Percentiles rank a stretch among this genome's conserved stretches.
Conservation (phyloP, 1,140 invertebrate species). For the Phenacoccus solenopsis region DNA sequence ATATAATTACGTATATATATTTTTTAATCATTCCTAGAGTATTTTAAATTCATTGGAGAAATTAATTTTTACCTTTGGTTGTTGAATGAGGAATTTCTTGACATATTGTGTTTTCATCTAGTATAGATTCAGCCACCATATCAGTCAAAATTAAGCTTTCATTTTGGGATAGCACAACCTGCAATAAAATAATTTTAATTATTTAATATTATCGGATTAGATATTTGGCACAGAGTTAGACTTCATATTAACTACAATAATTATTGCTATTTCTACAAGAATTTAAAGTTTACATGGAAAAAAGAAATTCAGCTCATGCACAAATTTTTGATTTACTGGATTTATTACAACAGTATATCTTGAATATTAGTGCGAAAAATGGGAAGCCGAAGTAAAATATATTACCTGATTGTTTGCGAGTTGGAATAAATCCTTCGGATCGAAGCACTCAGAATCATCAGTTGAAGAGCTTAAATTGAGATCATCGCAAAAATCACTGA, state of each 20-base stretch:
- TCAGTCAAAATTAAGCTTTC: neutral
- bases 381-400: no score
- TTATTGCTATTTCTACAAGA: no score
- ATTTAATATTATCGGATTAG: no score
- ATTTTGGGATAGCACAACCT: neutral
- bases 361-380: no score
- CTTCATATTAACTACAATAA: no score
- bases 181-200: no score
- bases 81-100: neutral
- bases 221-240: no score
- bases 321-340: no score
- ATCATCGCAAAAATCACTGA: neutral
- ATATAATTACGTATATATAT: neutral
- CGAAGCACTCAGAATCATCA: neutral
- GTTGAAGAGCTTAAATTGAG: neutral
- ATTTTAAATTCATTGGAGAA: neutral
- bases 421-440: neutral
- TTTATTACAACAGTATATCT: no score
- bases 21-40: neutral
- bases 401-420: neutral
- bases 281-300: no score
- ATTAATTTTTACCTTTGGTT: constrained; percentile 6
- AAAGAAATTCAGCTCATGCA: no score
- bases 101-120: neutral
- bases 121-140: neutral